Conservation (phyloP, 2,797 vertebrate genomes). For the Lateolabrax maculatus region DNA sequence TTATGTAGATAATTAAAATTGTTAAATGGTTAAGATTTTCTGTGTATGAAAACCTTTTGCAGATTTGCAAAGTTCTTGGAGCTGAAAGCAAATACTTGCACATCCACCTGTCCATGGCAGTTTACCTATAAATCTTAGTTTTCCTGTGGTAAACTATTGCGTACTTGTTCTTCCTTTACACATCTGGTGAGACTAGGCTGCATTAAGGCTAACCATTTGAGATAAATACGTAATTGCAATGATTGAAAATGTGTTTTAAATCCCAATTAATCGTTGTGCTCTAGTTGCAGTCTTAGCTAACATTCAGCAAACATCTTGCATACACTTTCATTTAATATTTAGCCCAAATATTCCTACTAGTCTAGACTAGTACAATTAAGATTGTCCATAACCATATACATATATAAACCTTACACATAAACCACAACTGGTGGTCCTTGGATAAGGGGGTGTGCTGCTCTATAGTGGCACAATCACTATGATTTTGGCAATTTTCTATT, state of each 20-base stretch:
- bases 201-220: too few relatives aligned
- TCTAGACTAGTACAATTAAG: neutral
- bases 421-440: neutral
- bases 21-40: neutral
- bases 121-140: neutral
- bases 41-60: neutral
- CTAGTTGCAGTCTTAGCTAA: neutral
- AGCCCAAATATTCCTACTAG: neutral
- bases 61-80: neutral
- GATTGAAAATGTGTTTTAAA: neutral
- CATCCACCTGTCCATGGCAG: neutral
- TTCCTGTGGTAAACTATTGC: too few relatives aligned
- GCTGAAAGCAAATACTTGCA: neutral
- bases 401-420: constrained; percentile 1
- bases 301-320: neutral
- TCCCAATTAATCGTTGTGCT: neutral
- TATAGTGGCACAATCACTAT: neutral
- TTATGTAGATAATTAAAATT: constrained; percentile 3
- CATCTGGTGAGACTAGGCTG: neutral
- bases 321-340: neutral
- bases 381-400: neutral
- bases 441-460: neutral
- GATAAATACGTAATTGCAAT: too few relatives aligned
- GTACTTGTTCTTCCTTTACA: constrained; percentile 2
- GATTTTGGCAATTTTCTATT: neutral